A percentile compares a stretch with the other conserved stretches of the same genome.
Evolutionary conservation across 2,113 vertebrate genomes (phyloP).

Genomic region (Pomatostomus ruficeps): DNA sequence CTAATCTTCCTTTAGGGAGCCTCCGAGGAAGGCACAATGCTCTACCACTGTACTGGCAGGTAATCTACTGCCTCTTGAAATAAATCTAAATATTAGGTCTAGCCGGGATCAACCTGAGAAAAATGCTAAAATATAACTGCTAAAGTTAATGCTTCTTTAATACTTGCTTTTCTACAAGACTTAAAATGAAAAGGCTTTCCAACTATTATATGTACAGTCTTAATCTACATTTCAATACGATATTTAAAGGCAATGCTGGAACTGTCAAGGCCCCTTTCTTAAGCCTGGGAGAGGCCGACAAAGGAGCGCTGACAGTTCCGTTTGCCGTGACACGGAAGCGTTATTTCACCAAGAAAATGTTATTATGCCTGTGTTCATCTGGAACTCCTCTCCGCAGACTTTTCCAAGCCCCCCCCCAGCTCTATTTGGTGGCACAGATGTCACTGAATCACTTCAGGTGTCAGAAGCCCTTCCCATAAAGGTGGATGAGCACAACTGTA

Average conservation of each 20-base stretch:
- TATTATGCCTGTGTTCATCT: constrained; percentile 34
- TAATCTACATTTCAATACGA: constrained; percentile 72
- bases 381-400: neutral
- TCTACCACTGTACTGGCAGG: neutral
- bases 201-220: constrained; percentile 57
- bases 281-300: constrained; percentile 61
- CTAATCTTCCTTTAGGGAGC: constrained; percentile 23
- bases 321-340: constrained; percentile 40
- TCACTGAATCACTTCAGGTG: neutral
- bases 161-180: constrained; percentile 60
- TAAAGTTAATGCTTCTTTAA: constrained; percentile 63
- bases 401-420: neutral
- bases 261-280: constrained; percentile 64
- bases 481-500: neutral
- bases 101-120: constrained; percentile 55
- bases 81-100: constrained; percentile 56
- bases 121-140: constrained; percentile 51
- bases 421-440: neutral
- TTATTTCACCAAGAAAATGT: constrained; percentile 66
- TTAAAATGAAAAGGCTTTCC: constrained; percentile 66
- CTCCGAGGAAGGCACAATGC: constrained; percentile 8
- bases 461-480: neutral
- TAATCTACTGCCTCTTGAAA: constrained; percentile 62
- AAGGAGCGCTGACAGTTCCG: constrained; percentile 55
- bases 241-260: constrained; percentile 67